Conservation (phyloP, 2,888 invertebrate genomes). For the Sesamia inferens region DNA sequence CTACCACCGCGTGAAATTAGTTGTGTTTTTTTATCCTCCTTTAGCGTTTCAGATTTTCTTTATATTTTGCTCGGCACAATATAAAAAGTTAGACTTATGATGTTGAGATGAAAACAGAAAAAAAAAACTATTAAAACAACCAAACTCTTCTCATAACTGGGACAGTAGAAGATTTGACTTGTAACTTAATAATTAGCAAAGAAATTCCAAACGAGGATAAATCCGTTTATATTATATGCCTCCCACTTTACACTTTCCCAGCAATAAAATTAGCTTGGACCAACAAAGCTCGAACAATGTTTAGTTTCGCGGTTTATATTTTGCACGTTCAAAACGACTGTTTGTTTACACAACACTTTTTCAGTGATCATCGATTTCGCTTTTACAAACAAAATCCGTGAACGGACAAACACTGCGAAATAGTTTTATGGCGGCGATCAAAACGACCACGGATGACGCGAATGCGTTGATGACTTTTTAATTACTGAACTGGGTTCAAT, state of each 20-base stretch:
- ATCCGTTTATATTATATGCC: neutral
- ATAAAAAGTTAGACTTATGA: too few species aligned
- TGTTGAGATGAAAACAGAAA: too few species aligned
- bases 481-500: conserved; percentile 72
- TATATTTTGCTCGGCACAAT: too few species aligned
- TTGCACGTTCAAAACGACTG: conserved; percentile 18
- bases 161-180: too few species aligned
- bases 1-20: too few species aligned
- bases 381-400: conserved; percentile 61
- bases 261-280: conserved; percentile 8
- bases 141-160: too few species aligned
- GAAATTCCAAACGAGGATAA: neutral
- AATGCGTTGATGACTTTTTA: conserved; percentile 77
- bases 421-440: conserved; percentile 74
- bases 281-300: conserved; percentile 22
- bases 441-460: conserved; percentile 74
- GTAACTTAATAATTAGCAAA: too few species aligned
- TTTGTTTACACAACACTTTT: conserved; percentile 48
- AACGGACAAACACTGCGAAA: conserved; percentile 69
- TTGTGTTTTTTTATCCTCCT: too few species aligned
- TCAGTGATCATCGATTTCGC: conserved; percentile 63
- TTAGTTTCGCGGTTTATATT: conserved; percentile 27
- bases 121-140: too few species aligned
- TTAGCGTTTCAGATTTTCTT: too few species aligned
- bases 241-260: neutral